Base-by-base conservation (phyloP, 2,888 invertebrate genomes). In the Ceratothoa steindachneri region DNA sequence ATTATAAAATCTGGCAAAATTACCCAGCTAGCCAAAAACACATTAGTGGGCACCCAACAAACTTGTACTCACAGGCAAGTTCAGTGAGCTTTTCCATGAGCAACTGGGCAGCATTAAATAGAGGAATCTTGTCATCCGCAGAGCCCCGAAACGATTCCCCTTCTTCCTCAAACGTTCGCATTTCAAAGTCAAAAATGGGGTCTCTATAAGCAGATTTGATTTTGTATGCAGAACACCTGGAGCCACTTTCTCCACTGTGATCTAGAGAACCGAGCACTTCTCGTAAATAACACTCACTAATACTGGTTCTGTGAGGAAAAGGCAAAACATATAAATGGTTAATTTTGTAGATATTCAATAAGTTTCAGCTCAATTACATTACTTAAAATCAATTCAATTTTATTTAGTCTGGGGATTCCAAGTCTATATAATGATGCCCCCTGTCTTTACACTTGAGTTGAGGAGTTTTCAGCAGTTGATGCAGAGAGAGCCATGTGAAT, bases 401-500 rank as follows among this genome's bases (percentile, higher is more conserved):
- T n/a, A n/a, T n/a, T n/a, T n/a, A n/a, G n/a, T n/a, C n/a, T n/a
- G n/a, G n/a, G n/a, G n/a, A n/a, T n/a, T n/a, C n/a, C n/a, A n/a
- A n/a, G n/a, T n/a, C n/a, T n/a, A n/a, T n/a, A n/a, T n/a, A n/a
- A n/a, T n/a, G n/a, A n/a, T n/a, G n/a, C n/a, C n/a, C n/a, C n/a
- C n/a, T n/a, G n/a, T n/a, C n/a, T 41, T 41, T 41, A 41, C 41
- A 9, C 15, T 41, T 41, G 41, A 41, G 15, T 15, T 9, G 41
- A 41, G 7, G 41, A 41, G n/a, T 28, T 29, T 19, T 29, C 27
- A 1, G 27, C 52, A 0, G 69, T 15, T 0, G 82, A 81, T 30
- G 84, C 83, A 80, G 82, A 81, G 75, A 89, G 83, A 12, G 88
- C 88, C 86, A 88, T 86, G 77, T 88, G 87, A 66, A 89, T 86